Conservation (phyloP, 2,113 vertebrate genomes). For the Anoura caudifer region DNA sequence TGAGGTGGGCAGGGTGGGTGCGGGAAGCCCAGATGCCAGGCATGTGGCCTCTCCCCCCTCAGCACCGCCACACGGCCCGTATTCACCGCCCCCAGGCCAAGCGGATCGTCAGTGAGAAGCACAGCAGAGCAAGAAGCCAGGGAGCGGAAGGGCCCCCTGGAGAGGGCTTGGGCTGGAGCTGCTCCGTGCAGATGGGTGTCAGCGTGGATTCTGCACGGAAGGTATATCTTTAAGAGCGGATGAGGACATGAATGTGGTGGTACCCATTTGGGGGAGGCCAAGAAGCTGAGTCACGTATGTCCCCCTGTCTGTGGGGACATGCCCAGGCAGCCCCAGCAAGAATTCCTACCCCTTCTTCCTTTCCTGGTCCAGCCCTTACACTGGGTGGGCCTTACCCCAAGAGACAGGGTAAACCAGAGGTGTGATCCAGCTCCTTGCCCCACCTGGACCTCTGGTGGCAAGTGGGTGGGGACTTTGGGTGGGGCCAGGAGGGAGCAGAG, state of each 20-base stretch:
- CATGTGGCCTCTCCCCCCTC: background rate
- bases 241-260: background rate
- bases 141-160: constrained; percentile 71
- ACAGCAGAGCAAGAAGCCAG: constrained; percentile 65
- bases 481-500: background rate
- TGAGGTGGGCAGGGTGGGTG: constrained; percentile 82
- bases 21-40: background rate
- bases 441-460: background rate
- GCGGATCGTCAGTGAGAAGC: constrained; percentile 91
- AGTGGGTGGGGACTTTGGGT: background rate
- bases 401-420: background rate
- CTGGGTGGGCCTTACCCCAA: background rate
- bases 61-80: background rate
- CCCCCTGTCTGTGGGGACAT: background rate
- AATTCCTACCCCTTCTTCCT: background rate
- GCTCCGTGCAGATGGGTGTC: constrained; percentile 78
- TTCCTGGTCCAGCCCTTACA: background rate
- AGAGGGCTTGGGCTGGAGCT: constrained; percentile 76
- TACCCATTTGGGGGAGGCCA: background rate
- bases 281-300: background rate
- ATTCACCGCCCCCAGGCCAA: constrained; percentile 83
- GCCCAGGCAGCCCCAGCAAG: background rate
- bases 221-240: constrained; percentile 72
- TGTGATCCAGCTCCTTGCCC: background rate
- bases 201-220: constrained; percentile 80